Percentiles rank a stretch among this genome's conserved stretches.
These are phyloP conservation scores for Oryzias sinensis DNA, from an alignment of 2,797 vertebrate genomes.

Conservation along the genomic window DNA sequence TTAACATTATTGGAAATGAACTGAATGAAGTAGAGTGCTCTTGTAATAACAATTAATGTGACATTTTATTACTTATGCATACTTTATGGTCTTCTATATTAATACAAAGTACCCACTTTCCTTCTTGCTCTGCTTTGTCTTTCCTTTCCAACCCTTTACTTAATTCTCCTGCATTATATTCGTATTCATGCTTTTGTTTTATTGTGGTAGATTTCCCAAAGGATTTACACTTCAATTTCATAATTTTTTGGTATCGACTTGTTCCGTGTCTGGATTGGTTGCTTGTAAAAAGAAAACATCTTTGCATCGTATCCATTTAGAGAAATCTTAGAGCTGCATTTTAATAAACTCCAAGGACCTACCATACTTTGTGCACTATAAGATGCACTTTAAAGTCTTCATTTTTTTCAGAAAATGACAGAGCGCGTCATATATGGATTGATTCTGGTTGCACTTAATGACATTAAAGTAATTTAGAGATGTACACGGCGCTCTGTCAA, in stretches of 20 bases:
- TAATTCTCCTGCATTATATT: not conserved
- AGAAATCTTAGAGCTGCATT: too few species aligned
- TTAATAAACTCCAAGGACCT: too few species aligned
- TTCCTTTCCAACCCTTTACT: conserved; percentile 3
- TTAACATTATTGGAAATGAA: not conserved
- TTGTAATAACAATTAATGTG: not conserved
- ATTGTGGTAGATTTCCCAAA: not conserved
- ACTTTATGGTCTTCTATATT: conserved; percentile 1
- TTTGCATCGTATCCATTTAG: too few species aligned
- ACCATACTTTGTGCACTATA: too few species aligned
- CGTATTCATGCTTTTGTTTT: not conserved
- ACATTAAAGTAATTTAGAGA: too few species aligned
- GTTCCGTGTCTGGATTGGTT: not conserved
- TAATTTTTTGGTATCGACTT: not conserved
- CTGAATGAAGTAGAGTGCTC: not conserved
- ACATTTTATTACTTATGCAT: not conserved
- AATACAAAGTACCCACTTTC: not conserved
- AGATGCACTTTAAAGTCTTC: too few species aligned
- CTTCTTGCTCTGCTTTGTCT: conserved; percentile 7
- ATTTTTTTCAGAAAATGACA: too few species aligned
- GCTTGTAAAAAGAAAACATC: too few species aligned
- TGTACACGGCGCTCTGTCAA: too few species aligned
- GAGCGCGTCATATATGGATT: too few species aligned
- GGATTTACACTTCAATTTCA: not conserved
- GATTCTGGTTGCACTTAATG: too few species aligned